phyloP scores from a whole-genome alignment of 2,797 vertebrate species.

The Gambusia yucatana region DNA sequence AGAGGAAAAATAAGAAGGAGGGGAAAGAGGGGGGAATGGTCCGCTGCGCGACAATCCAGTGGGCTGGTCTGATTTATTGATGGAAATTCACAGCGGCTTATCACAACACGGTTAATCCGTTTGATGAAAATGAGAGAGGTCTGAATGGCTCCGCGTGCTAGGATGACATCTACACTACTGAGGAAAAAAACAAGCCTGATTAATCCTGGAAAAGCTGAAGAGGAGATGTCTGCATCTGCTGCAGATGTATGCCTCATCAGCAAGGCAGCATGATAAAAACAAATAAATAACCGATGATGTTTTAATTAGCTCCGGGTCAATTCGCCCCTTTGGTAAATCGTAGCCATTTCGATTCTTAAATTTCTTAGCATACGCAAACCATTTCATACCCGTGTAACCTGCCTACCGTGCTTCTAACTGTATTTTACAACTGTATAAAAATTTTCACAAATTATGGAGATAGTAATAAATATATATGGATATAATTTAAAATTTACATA shows the following conservation, averaged over 20 bases:
- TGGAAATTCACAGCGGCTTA: conserved; percentile 73
- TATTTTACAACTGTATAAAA: not conserved
- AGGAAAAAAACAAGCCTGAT: conserved; percentile 28
- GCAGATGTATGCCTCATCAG: conserved; percentile 27
- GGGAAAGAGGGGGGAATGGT: conserved; percentile 15
- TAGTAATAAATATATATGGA: not conserved
- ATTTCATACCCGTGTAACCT: not conserved
- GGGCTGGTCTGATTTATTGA: conserved; percentile 69
- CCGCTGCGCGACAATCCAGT: conserved; percentile 59
- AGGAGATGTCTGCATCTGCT: conserved; percentile 15
- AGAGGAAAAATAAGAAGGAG: conserved; percentile 13
- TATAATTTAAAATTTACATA: not conserved
- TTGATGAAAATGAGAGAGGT: conserved; percentile 46
- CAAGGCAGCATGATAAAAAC: not conserved
- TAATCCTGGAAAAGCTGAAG: conserved; percentile 42
- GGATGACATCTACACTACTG: conserved; percentile 21
- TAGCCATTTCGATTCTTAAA: not conserved
- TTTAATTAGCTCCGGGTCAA: not conserved
- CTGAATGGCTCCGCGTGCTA: conserved; percentile 36
- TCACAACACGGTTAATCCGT: conserved; percentile 68
- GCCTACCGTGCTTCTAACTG: not conserved
- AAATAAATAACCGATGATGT: not conserved
- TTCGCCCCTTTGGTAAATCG: not conserved
- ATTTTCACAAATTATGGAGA: not conserved
- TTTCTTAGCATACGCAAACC: not conserved